Evolutionary conservation across 2,797 vertebrate genomes (phyloP).

Genomic region (Sebastes cheni): DNA sequence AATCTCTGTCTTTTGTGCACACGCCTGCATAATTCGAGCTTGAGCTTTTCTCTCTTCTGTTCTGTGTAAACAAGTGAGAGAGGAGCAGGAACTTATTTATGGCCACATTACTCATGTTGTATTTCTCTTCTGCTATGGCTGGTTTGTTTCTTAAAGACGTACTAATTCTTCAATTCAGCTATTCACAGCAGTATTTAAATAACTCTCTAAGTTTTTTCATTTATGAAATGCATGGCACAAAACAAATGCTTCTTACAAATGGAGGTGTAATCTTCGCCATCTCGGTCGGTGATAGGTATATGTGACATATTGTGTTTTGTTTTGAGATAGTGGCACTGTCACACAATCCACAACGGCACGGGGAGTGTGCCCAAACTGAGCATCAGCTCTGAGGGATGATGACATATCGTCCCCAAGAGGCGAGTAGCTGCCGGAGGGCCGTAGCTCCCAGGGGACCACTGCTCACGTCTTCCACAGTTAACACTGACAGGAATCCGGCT

Average conservation of each 20-base stretch:
- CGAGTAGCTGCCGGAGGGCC: slow-evolving; percentile 40
- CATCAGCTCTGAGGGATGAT: slow-evolving; percentile 46
- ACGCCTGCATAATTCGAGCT: slow-evolving; percentile 59
- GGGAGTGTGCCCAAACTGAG: slow-evolving; percentile 38
- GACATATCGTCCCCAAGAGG: slow-evolving; percentile 56
- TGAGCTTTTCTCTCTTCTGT: slow-evolving; percentile 33
- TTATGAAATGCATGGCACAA: background rate
- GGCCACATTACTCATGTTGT: slow-evolving; percentile 63
- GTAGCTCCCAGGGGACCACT: slow-evolving; percentile 22
- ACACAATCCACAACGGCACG: slow-evolving; percentile 5
- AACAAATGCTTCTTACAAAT: background rate
- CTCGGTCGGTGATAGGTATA: background rate
- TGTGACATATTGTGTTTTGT: slow-evolving; percentile 20
- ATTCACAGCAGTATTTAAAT: slow-evolving; percentile 25
- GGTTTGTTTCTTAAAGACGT: slow-evolving; percentile 43
- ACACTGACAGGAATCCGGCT: slow-evolving; percentile 38
- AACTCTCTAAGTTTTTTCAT: background rate
- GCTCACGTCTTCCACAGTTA: slow-evolving; percentile 50
- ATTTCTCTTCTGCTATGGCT: slow-evolving; percentile 42
- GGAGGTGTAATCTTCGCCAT: background rate
- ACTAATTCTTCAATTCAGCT: slow-evolving; percentile 33
- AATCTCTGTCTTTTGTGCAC: slow-evolving; percentile 69
- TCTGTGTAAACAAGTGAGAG: slow-evolving; percentile 58
- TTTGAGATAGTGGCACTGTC: background rate
- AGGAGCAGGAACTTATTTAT: slow-evolving; percentile 65